These are phyloP conservation scores for Australoheros facetus DNA, from an alignment of 2,797 vertebrate genomes.

Conservation along the genomic window DNA sequence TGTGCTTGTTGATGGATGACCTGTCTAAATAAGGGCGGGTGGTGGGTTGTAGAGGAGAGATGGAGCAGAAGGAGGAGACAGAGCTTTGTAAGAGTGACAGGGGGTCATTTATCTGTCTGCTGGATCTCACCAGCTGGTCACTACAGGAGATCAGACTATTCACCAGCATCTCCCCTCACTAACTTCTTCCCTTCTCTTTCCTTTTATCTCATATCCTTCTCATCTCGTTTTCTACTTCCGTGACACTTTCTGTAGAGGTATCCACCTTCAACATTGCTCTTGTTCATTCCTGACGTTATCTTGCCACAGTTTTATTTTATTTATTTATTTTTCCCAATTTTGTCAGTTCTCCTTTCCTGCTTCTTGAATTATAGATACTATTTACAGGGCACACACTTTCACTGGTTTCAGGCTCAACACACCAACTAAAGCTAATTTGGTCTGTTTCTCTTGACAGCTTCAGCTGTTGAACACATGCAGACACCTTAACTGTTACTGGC, in stretches of 20 bases:
- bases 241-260: neutral
- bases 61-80: constrained; percentile 24
- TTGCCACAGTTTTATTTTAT: accelerated
- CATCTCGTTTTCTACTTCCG: neutral
- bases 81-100: constrained; percentile 52
- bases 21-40: constrained; percentile 32
- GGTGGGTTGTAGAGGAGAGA: constrained; percentile 15
- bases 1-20: constrained; percentile 57
- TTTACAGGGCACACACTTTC: too few species aligned
- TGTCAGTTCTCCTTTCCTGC: neutral
- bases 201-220: neutral
- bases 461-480: too few species aligned
- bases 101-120: constrained; percentile 69
- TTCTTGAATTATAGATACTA: neutral
- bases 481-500: too few species aligned
- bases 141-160: constrained; percentile 24
- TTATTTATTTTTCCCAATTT: neutral
- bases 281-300: neutral
- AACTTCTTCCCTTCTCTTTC: neutral
- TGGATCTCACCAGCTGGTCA: constrained; percentile 41
- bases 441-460: too few species aligned
- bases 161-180: constrained; percentile 14
- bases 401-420: neutral
- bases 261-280: too few species aligned
- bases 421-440: neutral